Base-by-base conservation (phyloP, 2,797 vertebrate genomes). In the Macrochelys suwanniensis region DNA sequence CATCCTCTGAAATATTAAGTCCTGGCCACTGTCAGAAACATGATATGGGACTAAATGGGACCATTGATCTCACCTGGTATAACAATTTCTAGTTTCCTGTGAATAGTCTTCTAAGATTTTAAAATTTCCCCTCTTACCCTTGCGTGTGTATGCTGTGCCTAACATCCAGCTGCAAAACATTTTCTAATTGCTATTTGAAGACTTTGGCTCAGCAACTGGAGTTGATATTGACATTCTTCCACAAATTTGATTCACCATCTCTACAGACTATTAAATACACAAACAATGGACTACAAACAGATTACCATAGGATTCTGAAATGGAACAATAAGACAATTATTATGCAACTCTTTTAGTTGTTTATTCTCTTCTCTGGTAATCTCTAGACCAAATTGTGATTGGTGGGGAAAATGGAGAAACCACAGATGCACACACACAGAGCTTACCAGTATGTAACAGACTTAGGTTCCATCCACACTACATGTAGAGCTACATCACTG, bases 251-350 rank as follows among this genome's bases (percentile, higher is more conserved):
- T 45, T 74, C 19, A 74, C 37, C 4, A 68, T n/a, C 61, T n/a
- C 61, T 68, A 68, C n/a, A 68, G 9, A 37, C 61, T 68, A 68
- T 19, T 17, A 68, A 37, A 4, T 68, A 84, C 28, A 47, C 82
- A 91, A 88, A 86, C 59, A 80, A 26, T 51, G 49, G 51, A 6
- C 78, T n/a, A 7, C 78, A 95, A 96, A 91, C 17, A 76, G 21
- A 8, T 88, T 92, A 78, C 65, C 0, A 0, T 84, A n/a, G 33
- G 8, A 57, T 59, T 54, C 82, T 26, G 56, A 87, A 90, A 78
- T 45, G n/a, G 65, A 54, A 37, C 2, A 56, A 23, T 12, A 85
- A 87, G 77, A 51, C 56, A 5, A 68, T 76, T 79, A 50, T 23
- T 47, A 19, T 79, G 28, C 45, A 49, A 85, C 2, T 74, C 49